Evolutionary conservation across 2,888 invertebrate species (phyloP).

Genomic region (Xylota sylvarum): DNA sequence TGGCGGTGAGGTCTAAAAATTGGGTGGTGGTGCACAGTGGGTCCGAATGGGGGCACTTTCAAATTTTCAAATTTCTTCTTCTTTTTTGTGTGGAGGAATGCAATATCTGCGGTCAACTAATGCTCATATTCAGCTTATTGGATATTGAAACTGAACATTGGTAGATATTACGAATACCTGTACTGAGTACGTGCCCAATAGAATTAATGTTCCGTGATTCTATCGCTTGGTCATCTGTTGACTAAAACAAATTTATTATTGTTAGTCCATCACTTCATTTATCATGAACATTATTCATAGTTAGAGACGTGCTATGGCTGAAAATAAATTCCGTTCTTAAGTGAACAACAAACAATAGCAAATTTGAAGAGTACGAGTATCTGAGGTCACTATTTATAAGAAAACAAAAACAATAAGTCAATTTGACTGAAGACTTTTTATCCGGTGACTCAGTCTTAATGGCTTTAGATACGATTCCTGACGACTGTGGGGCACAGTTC

Average conservation of each 20-base stretch:
- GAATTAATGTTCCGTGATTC: background rate
- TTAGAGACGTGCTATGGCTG: background rate
- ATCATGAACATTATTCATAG: background rate
- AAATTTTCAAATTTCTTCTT: too few relatives aligned
- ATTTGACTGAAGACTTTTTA: too few relatives aligned
- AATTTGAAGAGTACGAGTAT: too few relatives aligned
- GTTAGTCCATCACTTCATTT: background rate
- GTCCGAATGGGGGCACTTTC: conserved; percentile 9
- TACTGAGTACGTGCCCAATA: background rate
- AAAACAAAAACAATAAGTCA: too few relatives aligned
- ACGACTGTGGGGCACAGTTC: too few relatives aligned
- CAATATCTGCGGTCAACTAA: background rate
- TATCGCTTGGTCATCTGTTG: background rate
- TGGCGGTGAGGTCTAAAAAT: background rate
- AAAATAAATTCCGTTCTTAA: background rate
- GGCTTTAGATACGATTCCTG: too few relatives aligned
- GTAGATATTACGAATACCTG: background rate
- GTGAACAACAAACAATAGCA: background rate
- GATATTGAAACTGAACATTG: background rate
- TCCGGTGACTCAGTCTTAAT: too few relatives aligned
- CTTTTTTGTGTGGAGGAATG: too few relatives aligned
- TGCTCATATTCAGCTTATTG: too few relatives aligned
- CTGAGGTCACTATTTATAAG: too few relatives aligned
- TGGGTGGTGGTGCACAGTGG: conserved; percentile 52
- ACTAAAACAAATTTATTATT: background rate